These are phyloP conservation scores for Diplazon laetatorius DNA, from an alignment of 2,888 invertebrate genomes.

Conservation along the genomic window DNA sequence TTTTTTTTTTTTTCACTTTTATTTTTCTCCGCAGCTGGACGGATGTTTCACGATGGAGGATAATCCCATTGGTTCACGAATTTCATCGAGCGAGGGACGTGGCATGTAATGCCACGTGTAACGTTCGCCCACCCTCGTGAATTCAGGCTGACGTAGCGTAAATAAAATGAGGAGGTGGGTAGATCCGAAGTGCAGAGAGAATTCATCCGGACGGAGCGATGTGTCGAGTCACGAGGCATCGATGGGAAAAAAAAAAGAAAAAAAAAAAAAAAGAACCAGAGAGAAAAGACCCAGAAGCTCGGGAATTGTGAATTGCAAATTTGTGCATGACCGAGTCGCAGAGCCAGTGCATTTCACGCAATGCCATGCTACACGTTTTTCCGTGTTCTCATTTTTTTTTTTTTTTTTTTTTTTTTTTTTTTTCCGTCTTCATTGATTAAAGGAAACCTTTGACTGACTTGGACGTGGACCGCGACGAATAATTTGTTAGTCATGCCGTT, in stretches of 20 bases:
- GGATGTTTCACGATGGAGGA: too few relatives aligned
- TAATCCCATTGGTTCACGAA: too few relatives aligned
- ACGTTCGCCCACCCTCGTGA: not conserved
- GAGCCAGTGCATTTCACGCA: not conserved
- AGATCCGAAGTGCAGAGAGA: not conserved
- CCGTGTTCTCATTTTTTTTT: not conserved
- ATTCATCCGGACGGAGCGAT: not conserved
- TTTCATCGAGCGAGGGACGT: too few relatives aligned
- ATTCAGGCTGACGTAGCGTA: conserved; percentile 26
- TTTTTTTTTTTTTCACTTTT: too few relatives aligned
- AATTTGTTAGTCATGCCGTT: conserved; percentile 31
- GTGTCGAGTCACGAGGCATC: not conserved
- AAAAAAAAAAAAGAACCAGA: too few relatives aligned
- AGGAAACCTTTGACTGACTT: conserved; percentile 34
- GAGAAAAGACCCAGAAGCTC: too few relatives aligned
- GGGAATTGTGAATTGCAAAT: conserved; percentile 35
- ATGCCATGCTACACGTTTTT: not conserved
- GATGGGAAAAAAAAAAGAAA: not conserved
- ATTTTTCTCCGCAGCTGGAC: too few relatives aligned
- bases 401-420: not conserved
- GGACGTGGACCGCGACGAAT: conserved; percentile 18
- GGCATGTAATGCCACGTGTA: not conserved
- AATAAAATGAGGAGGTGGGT: not conserved
- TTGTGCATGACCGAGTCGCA: not conserved
- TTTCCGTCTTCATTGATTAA: conserved; percentile 30